Conservation (phyloP, 2,888 invertebrate species). For the Epistrophella euchroma region DNA sequence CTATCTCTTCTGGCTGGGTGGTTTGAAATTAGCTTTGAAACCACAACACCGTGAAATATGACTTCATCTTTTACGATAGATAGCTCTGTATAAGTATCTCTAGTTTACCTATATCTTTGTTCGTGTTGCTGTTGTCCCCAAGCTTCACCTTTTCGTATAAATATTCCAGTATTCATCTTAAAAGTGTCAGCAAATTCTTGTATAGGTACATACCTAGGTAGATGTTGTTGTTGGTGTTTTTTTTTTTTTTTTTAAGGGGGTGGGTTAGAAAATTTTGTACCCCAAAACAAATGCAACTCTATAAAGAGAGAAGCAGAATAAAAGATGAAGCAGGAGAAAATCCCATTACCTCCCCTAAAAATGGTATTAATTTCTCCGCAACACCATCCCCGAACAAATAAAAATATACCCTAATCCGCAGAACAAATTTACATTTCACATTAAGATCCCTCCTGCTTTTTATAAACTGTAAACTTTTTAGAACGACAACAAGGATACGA, state of each 20-base stretch:
- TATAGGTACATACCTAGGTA: neutral
- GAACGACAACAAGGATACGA: slow-evolving; percentile 2
- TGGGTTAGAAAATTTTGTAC: neutral
- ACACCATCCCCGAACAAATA: slow-evolving; percentile 23
- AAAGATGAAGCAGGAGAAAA: slow-evolving; percentile 10
- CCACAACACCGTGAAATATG: slow-evolving; percentile 74
- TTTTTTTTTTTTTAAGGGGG: neutral
- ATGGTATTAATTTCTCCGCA: slow-evolving; percentile 58
- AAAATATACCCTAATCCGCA: slow-evolving; percentile 41
- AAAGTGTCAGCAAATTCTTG: slow-evolving; percentile 27
- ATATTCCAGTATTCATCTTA: slow-evolving; percentile 15
- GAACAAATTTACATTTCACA: slow-evolving; percentile 67
- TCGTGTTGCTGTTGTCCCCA: slow-evolving; percentile 1
- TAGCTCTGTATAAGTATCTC: slow-evolving; percentile 42
- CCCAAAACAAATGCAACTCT: slow-evolving; percentile 17
- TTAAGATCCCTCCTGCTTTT: slow-evolving; percentile 17
- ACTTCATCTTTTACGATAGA: slow-evolving; percentile 67
- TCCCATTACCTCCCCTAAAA: slow-evolving; percentile 35
- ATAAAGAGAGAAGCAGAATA: slow-evolving; percentile 2
- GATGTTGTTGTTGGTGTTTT: neutral
- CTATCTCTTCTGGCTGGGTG: slow-evolving; percentile 69
- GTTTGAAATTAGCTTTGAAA: slow-evolving; percentile 71
- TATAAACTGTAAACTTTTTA: neutral
- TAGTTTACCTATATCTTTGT: slow-evolving; percentile 11
- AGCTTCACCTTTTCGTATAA: neutral